A percentile compares a stretch with the other conserved stretches of the same genome.
phyloP scores from a whole-genome alignment of 2,888 invertebrate species.

The Philaethria dido region DNA sequence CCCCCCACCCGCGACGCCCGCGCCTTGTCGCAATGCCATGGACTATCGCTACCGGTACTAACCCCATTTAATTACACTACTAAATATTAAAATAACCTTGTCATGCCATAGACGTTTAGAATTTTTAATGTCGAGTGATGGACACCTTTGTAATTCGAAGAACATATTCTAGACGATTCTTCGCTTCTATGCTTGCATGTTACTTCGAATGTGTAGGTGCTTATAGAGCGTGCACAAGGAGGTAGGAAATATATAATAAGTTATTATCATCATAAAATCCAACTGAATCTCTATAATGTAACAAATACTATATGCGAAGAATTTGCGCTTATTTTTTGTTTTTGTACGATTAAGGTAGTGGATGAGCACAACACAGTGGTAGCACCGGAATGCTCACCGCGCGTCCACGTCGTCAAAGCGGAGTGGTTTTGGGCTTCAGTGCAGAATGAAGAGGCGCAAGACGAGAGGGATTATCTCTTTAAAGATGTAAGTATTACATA shows the following conservation, averaged over 20 bases:
- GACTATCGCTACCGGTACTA: slow-evolving; percentile 85
- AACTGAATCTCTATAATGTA: background rate
- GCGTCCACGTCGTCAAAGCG: slow-evolving; percentile 92
- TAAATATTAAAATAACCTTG: slow-evolving; percentile 70
- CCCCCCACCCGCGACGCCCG: slow-evolving; percentile 75
- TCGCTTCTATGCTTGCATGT: slow-evolving; percentile 62
- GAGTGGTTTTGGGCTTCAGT: slow-evolving; percentile 99
- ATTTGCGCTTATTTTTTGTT: background rate
- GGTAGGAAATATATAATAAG: slow-evolving; percentile 34
- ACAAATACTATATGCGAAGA: background rate
- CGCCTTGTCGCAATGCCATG: slow-evolving; percentile 81
- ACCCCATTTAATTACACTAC: slow-evolving; percentile 81
- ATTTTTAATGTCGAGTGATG: slow-evolving; percentile 37
- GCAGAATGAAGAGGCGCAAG: slow-evolving; percentile 96
- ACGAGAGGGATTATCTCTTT: slow-evolving; percentile 94
- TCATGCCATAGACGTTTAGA: slow-evolving; percentile 57
- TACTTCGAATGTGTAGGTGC: slow-evolving; percentile 45
- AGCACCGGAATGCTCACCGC: slow-evolving; percentile 88
- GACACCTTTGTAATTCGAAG: slow-evolving; percentile 38
- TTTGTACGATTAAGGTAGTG: slow-evolving; percentile 86
- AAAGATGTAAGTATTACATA: slow-evolving; percentile 88
- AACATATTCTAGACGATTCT: slow-evolving; percentile 48
- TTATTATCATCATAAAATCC: background rate
- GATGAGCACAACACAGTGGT: slow-evolving; percentile 90
- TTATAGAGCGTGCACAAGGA: slow-evolving; percentile 46